These are phyloP conservation scores for Eubucco bourcierii DNA, from an alignment of 2,113 vertebrate species.

Conservation along the genomic window DNA sequence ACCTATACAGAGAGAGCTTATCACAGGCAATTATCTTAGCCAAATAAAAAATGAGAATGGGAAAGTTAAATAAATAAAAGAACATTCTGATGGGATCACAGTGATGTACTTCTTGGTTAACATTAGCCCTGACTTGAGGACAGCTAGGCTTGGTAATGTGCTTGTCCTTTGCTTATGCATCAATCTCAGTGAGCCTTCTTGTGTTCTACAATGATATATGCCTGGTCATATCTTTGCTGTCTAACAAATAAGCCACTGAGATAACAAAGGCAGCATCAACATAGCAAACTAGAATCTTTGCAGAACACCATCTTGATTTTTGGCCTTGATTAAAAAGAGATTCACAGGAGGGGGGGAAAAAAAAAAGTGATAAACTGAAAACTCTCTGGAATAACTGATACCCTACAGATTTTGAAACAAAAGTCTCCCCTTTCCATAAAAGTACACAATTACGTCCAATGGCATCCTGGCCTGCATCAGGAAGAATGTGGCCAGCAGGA, in stretches of 20 bases:
- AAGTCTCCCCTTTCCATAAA: not conserved
- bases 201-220: conserved; percentile 58
- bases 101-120: conserved; percentile 69
- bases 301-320: not conserved
- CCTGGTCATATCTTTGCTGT: conserved; percentile 36
- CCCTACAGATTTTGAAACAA: not conserved
- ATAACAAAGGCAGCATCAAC: conserved; percentile 23
- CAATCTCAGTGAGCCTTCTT: conserved; percentile 56
- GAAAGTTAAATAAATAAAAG: conserved; percentile 83
- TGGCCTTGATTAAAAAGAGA: not conserved
- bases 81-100: conserved; percentile 76
- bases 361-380: not conserved
- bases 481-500: too few relatives aligned
- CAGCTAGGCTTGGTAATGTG: conserved; percentile 62
- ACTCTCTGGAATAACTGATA: not conserved
- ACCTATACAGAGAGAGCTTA: conserved; percentile 71
- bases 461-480: too few relatives aligned
- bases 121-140: conserved; percentile 70
- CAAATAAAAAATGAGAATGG: conserved; percentile 83
- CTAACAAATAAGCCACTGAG: conserved; percentile 37
- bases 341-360: not conserved
- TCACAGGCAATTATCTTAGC: conserved; percentile 82
- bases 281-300: not conserved
- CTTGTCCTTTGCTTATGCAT: conserved; percentile 67
- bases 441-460: not conserved